Conservation (phyloP, 2,888 invertebrate genomes). For the Uropetala carovei region DNA sequence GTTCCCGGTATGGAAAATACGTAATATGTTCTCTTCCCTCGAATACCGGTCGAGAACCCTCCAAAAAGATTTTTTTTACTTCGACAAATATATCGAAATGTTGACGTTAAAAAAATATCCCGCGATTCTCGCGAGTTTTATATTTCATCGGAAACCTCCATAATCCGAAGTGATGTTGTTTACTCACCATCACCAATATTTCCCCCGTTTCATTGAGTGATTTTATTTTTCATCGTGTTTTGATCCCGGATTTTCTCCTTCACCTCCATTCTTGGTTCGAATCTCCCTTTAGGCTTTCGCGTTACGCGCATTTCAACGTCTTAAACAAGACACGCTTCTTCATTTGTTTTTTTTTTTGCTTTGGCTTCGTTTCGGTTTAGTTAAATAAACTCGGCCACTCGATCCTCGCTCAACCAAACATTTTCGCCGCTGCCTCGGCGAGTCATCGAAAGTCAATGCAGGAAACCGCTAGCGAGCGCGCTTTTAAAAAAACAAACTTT, state of each 20-base stretch:
- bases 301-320: neutral
- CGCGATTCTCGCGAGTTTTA: too few species aligned
- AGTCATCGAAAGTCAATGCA: neutral
- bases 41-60: too few species aligned
- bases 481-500: too few species aligned
- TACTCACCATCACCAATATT: too few species aligned
- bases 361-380: neutral
- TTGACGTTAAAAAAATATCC: too few species aligned
- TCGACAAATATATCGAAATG: too few species aligned
- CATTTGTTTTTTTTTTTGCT: neutral
- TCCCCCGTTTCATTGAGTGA: neutral
- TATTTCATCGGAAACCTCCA: too few species aligned
- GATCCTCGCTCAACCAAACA: constrained; percentile 10
- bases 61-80: too few species aligned
- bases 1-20: too few species aligned
- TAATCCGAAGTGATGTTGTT: too few species aligned
- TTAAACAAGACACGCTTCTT: neutral
- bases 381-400: neutral
- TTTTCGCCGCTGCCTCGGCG: neutral
- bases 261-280: neutral
- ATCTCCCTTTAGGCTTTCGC: neutral
- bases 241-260: too few species aligned
- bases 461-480: neutral
- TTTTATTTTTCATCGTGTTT: neutral
- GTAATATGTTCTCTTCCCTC: too few species aligned